Base-by-base conservation (phyloP, 2,797 vertebrate genomes). In the Fundulus diaphanus region DNA sequence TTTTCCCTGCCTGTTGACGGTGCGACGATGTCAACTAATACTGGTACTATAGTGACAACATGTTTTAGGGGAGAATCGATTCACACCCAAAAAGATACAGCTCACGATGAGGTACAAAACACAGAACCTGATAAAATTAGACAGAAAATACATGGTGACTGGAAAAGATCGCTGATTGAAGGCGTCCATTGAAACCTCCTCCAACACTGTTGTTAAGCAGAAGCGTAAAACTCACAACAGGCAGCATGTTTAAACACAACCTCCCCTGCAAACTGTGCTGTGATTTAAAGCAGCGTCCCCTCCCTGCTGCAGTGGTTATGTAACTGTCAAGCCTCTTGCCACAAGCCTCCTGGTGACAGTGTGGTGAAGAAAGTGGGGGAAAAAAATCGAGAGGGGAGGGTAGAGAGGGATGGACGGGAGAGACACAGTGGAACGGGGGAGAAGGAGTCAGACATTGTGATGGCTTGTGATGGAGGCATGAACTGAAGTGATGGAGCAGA, bases 291-390 rank as follows among this genome's bases (percentile, higher is more conserved):
- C 82, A 68, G 88, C 72, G 83, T 87, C 85, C 88, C 35, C 74
- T 63, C 16, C 24, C 86, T 92, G 89, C 92, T 92, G 93, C 93
- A 93, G 91, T 92, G 86, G 78, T 94, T 93, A 95, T 89, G 90
- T 91, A 94, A 94, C 89, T 5, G 74, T 79, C 79, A 69, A 86
- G 88, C 85, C 85, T 92, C 81, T 82, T 82, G 87, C 90, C 91
- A 92, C 91, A 90, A 90, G 88, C 85, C 86, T 90, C 73, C 81
- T 81, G 87, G 90, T 88, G 91, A 93, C 92, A 93, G 85, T 52
- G 84, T 87, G 81, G 81, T 76, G 82, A 85, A 85, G 85, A 86
- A 40, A 40, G n/a, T 35, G 6, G 68, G 85, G 86, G 77, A 46
- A 0, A 80, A 79, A 73, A 77, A 68, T 15, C 15, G 68, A 29